Evolutionary conservation across 1,140 invertebrate genomes (phyloP), one percentile per base, ranked within the genome.

Genomic region (Drosophila kepulauana): DNA sequence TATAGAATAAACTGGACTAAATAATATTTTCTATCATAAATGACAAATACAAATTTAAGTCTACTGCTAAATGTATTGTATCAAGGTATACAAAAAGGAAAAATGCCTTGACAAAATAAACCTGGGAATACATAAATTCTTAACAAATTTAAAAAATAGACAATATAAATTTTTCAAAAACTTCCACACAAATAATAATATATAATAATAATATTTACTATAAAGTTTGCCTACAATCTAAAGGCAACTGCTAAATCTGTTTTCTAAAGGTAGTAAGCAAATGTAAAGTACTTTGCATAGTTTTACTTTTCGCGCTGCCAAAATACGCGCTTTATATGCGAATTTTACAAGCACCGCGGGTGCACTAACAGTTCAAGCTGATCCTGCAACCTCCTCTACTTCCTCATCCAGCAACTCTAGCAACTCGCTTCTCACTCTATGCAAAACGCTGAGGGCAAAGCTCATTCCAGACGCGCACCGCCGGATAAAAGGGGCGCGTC

Each of bases 341-440:
- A 82, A 68, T 82, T 87, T 85, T 85, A 85, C 82, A 85, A 85
- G 82, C 82, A 38, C 79, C 62, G 82, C 79, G 82, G 82, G 82
- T 72, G 79, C 63, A 62, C 48, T 74, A 63, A 65, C 46, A 20
- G 16, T 8, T n/a, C 6, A 13, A 3, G 43, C n/a, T 30, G 48
- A 79, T 56, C 59, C 38, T 52, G 7, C 73, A 54, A 13, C 49
- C 72, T 45, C 25, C 0, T 20, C 43, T 56, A 30, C 63, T 25
- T 38, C 35, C 11, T 7, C n/a, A 25, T 25, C 20, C 20, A 0
- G 3, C 3, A 25, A 4, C 20, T 25, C 35, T 38, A 6, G 30
- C 6, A 33, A 33, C 11, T 11, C 25, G 1, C 49, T 13, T 11
- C 49, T 20, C 49, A 2, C 28, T 52, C 25, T n/a, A 56, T 52